phyloP scores from a whole-genome alignment of 1,140 invertebrate genomes.

The Bombyx mandarina region DNA sequence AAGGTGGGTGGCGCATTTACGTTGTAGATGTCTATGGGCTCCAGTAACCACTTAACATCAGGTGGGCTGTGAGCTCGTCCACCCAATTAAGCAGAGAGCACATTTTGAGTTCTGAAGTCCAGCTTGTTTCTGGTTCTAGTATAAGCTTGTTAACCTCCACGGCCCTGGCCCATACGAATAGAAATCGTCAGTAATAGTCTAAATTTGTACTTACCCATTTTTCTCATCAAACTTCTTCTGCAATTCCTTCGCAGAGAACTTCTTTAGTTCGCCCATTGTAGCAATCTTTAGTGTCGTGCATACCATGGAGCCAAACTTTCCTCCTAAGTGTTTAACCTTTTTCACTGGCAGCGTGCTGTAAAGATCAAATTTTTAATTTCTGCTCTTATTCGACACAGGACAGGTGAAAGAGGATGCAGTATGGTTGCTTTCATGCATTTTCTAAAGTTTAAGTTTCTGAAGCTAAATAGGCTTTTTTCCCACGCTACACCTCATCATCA shows the following conservation, averaged over 20 bases:
- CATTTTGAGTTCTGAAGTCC: neutral
- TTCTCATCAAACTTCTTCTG: constrained; percentile 85
- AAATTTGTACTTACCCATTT: constrained; percentile 75
- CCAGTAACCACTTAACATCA: no score
- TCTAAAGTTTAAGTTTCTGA: no score
- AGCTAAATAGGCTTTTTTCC: no score
- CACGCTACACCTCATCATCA: no score
- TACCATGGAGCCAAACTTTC: constrained; percentile 87
- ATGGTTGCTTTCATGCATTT: no score
- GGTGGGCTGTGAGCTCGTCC: no score
- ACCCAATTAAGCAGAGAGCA: neutral
- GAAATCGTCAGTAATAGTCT: neutral
- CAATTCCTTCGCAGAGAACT: constrained; percentile 79
- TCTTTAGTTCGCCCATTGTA: constrained; percentile 83
- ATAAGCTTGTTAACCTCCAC: neutral
- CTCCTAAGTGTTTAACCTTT: constrained; percentile 89
- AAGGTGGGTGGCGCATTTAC: no score
- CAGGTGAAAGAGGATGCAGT: no score
- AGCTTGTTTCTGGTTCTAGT: no score
- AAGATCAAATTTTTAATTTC: constrained; percentile 5
- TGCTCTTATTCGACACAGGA: no score
- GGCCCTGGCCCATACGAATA: neutral
- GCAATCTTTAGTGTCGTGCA: constrained; percentile 80
- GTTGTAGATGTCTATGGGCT: no score
- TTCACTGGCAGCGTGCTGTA: constrained; percentile 77